These are phyloP conservation scores for Cheirogaleus medius DNA, from an alignment of 2,113 vertebrate species.

Conservation along the genomic window DNA sequence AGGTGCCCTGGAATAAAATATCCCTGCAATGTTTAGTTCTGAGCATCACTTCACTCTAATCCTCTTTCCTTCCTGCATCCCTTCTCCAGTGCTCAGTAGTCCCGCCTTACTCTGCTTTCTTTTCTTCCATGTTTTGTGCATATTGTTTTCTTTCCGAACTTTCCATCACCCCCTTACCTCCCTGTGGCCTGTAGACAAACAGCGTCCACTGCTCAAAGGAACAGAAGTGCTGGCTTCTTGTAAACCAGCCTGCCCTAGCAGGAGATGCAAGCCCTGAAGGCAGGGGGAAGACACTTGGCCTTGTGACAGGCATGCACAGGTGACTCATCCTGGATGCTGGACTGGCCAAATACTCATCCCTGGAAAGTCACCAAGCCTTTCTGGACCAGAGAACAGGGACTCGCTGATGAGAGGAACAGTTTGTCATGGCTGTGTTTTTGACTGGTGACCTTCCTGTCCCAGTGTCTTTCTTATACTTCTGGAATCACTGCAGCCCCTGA, in stretches of 20 bases:
- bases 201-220: not conserved
- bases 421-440: not conserved
- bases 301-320: not conserved
- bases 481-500: not conserved
- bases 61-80: not conserved
- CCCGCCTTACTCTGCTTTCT: not conserved
- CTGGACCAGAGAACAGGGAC: not conserved
- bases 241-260: not conserved
- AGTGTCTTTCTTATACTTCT: accelerated
- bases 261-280: not conserved
- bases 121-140: not conserved
- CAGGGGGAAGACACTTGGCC: not conserved
- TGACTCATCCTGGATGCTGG: not conserved
- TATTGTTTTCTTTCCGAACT: not conserved
- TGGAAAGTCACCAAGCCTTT: not conserved
- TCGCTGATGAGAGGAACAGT: not conserved
- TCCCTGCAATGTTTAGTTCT: not conserved
- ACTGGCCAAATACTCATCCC: not conserved
- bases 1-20: not conserved
- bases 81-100: not conserved
- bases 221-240: not conserved
- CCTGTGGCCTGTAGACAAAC: not conserved
- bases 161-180: not conserved
- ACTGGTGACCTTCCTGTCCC: not conserved
- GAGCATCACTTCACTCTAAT: not conserved